phyloP scores from a whole-genome alignment of 2,888 invertebrate species.

The Sphaerophoria rueppellii region DNA sequence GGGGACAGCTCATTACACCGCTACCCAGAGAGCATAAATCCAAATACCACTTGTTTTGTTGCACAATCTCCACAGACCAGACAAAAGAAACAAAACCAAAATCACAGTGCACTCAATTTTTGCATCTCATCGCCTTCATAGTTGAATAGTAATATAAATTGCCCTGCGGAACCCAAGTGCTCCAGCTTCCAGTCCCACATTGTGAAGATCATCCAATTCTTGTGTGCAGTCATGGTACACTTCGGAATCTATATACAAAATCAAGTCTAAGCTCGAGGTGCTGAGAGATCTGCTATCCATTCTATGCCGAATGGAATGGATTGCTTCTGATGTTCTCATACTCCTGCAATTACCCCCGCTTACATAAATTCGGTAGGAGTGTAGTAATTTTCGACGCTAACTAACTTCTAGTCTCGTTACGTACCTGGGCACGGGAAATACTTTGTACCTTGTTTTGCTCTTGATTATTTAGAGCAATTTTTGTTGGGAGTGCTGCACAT shows the following conservation, averaged over 20 bases:
- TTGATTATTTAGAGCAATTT: conserved; percentile 56
- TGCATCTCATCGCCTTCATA: conserved; percentile 62
- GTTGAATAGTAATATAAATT: conserved; percentile 58
- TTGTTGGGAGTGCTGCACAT: conserved; percentile 9
- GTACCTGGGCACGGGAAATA: conserved; percentile 58
- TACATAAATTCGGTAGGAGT: conserved; percentile 71
- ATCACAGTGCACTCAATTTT: conserved; percentile 52
- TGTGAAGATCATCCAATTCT: conserved; percentile 15
- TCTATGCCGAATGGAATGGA: conserved; percentile 43
- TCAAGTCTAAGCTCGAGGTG: conserved; percentile 48
- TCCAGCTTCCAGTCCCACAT: not conserved
- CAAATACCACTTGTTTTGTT: conserved; percentile 45
- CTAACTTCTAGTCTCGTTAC: conserved; percentile 71
- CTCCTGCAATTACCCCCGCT: conserved; percentile 65
- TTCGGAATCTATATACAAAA: conserved; percentile 25
- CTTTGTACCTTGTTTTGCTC: conserved; percentile 20
- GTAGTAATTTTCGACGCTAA: conserved; percentile 67
- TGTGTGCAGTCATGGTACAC: conserved; percentile 16
- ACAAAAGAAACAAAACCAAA: conserved; percentile 8
- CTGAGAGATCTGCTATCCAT: conserved; percentile 35
- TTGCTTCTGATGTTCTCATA: conserved; percentile 30
- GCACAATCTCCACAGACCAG: not conserved
- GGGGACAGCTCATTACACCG: conserved; percentile 66
- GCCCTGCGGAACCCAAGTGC: conserved; percentile 28
- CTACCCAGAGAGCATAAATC: conserved; percentile 53